These are phyloP conservation scores for Apis dorsata DNA, from an alignment of 1,140 invertebrate species.

Conservation along the genomic window DNA sequence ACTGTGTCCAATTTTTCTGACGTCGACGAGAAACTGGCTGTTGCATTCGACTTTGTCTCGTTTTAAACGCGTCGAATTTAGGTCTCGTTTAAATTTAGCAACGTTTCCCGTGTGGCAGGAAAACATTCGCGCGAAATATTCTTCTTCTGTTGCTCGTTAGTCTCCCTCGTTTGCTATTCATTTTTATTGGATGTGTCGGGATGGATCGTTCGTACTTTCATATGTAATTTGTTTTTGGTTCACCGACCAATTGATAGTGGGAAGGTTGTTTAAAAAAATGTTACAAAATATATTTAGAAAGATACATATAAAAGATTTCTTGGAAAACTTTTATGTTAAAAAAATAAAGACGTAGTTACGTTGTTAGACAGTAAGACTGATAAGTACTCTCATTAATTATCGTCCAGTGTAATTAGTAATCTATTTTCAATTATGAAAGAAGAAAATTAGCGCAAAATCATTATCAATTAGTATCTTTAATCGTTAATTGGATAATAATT, in stretches of 20 bases:
- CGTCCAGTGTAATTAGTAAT: too few species aligned
- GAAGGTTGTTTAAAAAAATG: not conserved
- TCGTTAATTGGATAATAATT: too few species aligned
- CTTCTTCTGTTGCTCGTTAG: slow-evolving; percentile 25
- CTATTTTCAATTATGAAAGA: too few species aligned
- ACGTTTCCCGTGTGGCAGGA: slow-evolving; percentile 31
- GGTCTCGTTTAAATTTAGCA: slow-evolving; percentile 59
- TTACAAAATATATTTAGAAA: too few species aligned
- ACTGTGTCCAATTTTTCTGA: slow-evolving; percentile 27
- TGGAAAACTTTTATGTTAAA: too few species aligned
- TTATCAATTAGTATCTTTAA: too few species aligned
- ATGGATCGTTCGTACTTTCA: not conserved
- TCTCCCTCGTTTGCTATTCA: slow-evolving; percentile 18
- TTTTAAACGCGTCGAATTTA: slow-evolving; percentile 49
- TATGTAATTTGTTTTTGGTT: not conserved
- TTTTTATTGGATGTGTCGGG: slow-evolving; percentile 23
- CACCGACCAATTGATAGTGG: not conserved
- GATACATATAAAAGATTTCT: too few species aligned
- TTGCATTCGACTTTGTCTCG: slow-evolving; percentile 34
- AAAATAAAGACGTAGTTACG: too few species aligned
- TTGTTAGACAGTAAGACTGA: too few species aligned
- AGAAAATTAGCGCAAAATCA: too few species aligned
- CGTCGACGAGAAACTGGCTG: slow-evolving; percentile 2
- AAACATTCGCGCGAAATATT: slow-evolving; percentile 39
- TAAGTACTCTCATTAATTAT: too few species aligned